Conservation (phyloP, 2,797 vertebrate genomes). For the Falco concolor region DNA sequence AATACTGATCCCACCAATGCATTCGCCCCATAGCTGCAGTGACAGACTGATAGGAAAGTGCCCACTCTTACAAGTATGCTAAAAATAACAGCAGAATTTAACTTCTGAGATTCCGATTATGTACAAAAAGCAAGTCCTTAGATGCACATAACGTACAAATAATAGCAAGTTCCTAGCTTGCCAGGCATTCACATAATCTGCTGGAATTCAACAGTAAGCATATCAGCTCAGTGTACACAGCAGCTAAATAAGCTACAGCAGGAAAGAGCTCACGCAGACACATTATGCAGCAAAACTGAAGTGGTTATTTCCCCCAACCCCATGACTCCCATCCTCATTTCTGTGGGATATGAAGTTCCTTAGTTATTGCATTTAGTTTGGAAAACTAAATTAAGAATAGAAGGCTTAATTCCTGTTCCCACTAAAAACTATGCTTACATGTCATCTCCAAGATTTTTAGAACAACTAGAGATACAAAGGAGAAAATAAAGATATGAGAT, state of each 20-base stretch:
- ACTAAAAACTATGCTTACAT: background rate
- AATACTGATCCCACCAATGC: background rate
- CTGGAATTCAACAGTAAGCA: background rate
- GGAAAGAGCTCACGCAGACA: background rate
- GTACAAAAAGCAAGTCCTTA: background rate
- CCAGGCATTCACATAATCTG: background rate
- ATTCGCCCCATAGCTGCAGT: background rate
- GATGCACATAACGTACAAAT: background rate
- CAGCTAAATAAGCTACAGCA: background rate
- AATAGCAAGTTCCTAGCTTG: background rate
- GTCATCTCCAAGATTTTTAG: background rate
- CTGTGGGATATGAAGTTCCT: background rate
- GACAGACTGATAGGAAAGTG: background rate
- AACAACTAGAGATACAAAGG: background rate
- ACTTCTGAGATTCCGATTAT: background rate
- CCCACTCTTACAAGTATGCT: background rate
- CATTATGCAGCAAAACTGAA: background rate
- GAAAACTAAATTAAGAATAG: background rate
- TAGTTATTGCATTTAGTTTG: background rate
- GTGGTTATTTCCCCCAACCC: background rate
- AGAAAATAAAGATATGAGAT: background rate
- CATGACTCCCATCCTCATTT: background rate
- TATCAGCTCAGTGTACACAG: background rate
- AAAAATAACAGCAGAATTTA: background rate
- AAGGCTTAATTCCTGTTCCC: background rate